Percentiles rank a stretch among this genome's conserved stretches.
These are phyloP conservation scores for Aspiorhynchus laticeps DNA, from an alignment of 2,113 vertebrate species.

Conservation along the genomic window DNA sequence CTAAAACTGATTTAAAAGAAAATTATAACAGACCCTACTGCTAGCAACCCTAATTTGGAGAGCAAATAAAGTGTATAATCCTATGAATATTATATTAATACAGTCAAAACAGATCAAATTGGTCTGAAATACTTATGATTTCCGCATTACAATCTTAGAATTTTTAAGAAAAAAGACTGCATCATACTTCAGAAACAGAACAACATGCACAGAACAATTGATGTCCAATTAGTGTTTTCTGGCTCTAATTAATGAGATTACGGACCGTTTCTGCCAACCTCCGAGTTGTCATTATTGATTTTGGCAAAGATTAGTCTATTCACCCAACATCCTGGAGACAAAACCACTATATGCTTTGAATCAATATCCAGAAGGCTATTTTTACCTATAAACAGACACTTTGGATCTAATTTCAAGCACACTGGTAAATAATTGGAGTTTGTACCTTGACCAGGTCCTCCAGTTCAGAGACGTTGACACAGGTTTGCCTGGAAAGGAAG, in stretches of 20 bases:
- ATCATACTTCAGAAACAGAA: neutral
- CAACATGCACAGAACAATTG: neutral
- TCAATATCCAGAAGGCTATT: neutral
- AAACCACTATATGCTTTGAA: neutral
- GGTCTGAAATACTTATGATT: neutral
- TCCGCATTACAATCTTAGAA: neutral
- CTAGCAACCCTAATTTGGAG: neutral
- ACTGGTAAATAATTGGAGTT: neutral
- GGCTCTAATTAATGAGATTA: neutral
- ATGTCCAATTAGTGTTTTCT: neutral
- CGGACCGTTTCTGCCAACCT: neutral
- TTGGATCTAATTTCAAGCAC: neutral
- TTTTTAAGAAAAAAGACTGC: neutral
- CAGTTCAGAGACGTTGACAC: constrained; percentile 90
- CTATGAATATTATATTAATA: neutral
- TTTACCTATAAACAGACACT: neutral
- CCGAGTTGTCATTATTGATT: neutral
- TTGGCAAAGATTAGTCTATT: neutral
- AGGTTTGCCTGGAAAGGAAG: constrained; percentile 87
- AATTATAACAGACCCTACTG: neutral
- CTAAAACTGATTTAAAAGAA: neutral
- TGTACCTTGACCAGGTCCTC: constrained; percentile 93
- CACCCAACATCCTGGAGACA: neutral
- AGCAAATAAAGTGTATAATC: neutral
- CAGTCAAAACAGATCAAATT: neutral